Conservation (phyloP, 2,888 invertebrate genomes). For the Stenichneumon culpator region DNA sequence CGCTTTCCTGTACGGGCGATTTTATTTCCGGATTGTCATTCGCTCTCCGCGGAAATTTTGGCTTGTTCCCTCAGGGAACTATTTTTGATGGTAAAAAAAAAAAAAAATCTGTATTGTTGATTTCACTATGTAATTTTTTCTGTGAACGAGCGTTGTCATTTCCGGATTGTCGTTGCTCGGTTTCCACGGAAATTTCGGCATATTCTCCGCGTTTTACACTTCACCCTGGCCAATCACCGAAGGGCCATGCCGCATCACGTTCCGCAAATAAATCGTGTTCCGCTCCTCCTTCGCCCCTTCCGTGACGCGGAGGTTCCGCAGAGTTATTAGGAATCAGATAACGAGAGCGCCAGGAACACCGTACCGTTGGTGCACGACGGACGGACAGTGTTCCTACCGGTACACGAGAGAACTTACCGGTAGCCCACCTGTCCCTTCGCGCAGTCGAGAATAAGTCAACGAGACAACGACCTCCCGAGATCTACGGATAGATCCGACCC, state of each 20-base stretch:
- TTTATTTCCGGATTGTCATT: neutral
- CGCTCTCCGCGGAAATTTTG: neutral
- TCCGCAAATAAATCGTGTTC: conserved; percentile 68
- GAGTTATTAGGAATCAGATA: conserved; percentile 80
- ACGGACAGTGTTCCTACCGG: conserved; percentile 21
- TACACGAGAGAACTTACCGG: conserved; percentile 74
- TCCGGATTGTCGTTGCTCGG: neutral
- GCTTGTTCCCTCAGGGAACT: neutral
- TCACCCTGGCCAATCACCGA: neutral
- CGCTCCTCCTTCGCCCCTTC: conserved; percentile 45
- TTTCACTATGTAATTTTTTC: neutral
- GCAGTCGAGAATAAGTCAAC: conserved; percentile 56
- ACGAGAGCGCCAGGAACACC: conserved; percentile 55
- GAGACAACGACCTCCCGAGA: conserved; percentile 40
- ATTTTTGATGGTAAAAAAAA: no score
- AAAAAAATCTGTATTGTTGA: no score
- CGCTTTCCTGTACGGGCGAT: no score
- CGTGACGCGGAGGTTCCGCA: conserved; percentile 55
- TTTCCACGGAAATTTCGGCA: neutral
- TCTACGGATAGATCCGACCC: conserved; percentile 49
- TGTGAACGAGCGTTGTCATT: neutral
- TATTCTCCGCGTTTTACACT: conserved; percentile 5
- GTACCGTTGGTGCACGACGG: conserved; percentile 20
- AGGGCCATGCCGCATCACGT: conserved; percentile 60
- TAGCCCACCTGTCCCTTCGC: conserved; percentile 75